Percentiles rank a stretch among this genome's conserved stretches.
Conservation (phyloP, 2,888 invertebrate species). For the Lycophotia porphyrea region DNA sequence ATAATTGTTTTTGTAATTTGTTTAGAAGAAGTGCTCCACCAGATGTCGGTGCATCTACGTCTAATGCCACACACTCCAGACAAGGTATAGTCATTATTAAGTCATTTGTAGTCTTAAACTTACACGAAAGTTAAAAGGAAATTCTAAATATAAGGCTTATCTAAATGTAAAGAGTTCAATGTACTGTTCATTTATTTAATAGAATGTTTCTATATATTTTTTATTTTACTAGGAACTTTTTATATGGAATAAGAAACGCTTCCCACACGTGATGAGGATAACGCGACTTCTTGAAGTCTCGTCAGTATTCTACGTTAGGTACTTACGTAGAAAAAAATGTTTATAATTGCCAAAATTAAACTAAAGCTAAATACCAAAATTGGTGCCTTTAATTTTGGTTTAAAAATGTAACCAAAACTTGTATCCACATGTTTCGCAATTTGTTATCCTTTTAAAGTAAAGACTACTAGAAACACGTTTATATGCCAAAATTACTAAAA, state of each 20-base stretch:
- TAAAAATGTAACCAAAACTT: too few species aligned
- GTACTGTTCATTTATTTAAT: too few species aligned
- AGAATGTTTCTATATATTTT: too few species aligned
- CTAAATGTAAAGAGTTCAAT: too few species aligned
- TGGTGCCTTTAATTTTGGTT: too few species aligned
- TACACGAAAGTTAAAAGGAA: not conserved
- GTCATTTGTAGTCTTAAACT: not conserved
- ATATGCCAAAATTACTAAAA: not conserved
- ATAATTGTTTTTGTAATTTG: slow-evolving; percentile 45
- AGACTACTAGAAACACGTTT: too few species aligned
- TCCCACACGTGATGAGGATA: not conserved
- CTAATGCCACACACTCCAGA: slow-evolving; percentile 85
- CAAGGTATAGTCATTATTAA: slow-evolving; percentile 78
- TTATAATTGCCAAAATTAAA: too few species aligned
- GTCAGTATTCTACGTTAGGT: not conserved
- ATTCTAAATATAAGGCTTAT: not conserved
- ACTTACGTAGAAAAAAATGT: not conserved
- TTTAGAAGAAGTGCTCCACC: slow-evolving; percentile 85
- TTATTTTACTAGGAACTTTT: not conserved
- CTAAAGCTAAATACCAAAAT: too few species aligned
- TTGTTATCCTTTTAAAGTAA: too few species aligned
- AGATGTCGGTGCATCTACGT: slow-evolving; percentile 81
- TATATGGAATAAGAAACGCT: not conserved
- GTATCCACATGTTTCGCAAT: too few species aligned
- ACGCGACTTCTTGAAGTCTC: not conserved